Evolutionary conservation across 1,140 invertebrate species (phyloP).

Genomic region (Aphis gossypii): DNA sequence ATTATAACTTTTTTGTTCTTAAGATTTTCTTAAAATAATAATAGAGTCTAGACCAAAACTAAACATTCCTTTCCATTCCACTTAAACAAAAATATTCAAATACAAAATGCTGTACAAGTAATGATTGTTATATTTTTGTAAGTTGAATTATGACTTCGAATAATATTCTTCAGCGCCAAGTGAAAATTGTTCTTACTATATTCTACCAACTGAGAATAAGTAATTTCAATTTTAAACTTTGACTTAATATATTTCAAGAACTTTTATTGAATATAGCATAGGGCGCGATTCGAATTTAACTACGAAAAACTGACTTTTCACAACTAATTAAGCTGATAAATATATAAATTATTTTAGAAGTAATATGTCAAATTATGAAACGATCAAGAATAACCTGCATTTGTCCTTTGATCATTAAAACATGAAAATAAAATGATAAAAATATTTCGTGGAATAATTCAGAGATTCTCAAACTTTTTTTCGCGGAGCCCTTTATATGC

Average conservation of each 20-base stretch:
- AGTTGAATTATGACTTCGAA: not conserved
- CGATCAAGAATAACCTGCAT: not conserved
- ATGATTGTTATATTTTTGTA: not conserved
- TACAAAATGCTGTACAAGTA: not conserved
- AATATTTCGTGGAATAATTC: not conserved
- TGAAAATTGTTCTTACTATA: not conserved
- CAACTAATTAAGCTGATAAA: slow-evolving; percentile 28
- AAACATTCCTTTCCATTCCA: not conserved
- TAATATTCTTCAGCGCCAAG: not conserved
- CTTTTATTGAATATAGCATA: not conserved
- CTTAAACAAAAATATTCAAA: not conserved
- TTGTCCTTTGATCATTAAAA: not conserved
- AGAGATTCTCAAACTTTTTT: no score
- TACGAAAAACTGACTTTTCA: slow-evolving; percentile 20
- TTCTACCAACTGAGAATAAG: not conserved
- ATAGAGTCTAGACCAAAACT: not conserved
- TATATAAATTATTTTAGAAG: slow-evolving; percentile 31
- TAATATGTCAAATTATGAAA: not conserved
- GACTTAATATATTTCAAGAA: slow-evolving; percentile 24
- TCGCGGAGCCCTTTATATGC: no score
- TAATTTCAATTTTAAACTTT: slow-evolving; percentile 44
- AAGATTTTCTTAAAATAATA: not conserved
- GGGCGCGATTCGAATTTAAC: not conserved
- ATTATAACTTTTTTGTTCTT: not conserved
- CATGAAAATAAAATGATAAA: not conserved